A percentile compares a stretch with the other conserved stretches of the same genome.
phyloP scores from a whole-genome alignment of 1,140 invertebrate genomes.

The Parasteatoda tepidariorum region DNA sequence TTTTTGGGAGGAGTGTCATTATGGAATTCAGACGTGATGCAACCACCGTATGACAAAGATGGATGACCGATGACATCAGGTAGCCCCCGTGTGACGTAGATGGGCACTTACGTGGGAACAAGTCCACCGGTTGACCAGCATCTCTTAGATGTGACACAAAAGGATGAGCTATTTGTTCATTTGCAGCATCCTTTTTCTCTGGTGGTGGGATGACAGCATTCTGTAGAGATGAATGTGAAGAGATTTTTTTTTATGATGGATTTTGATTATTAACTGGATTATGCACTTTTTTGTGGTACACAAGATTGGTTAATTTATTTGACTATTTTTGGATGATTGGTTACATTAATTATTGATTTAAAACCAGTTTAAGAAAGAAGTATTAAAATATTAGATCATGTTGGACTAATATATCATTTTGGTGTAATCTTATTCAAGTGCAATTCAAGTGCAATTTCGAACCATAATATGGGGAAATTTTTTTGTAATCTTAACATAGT shows the following conservation, averaged over 20 bases:
- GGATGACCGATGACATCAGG: slow-evolving; percentile 54
- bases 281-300: background rate
- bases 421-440: too few species aligned
- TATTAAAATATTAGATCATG: too few species aligned
- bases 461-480: too few species aligned
- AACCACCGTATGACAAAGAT: slow-evolving; percentile 41
- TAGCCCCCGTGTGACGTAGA: slow-evolving; percentile 27
- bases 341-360: too few species aligned
- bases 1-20: slow-evolving; percentile 49
- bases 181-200: background rate
- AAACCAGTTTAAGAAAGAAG: too few species aligned
- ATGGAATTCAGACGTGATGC: slow-evolving; percentile 15
- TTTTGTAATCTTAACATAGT: too few species aligned
- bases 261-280: background rate
- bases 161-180: slow-evolving; percentile 30
- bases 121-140: slow-evolving; percentile 15
- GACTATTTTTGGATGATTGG: too few species aligned
- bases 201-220: background rate
- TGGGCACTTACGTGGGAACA: slow-evolving; percentile 28
- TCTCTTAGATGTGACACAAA: slow-evolving; percentile 20
- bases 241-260: background rate
- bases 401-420: too few species aligned
- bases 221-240: background rate
- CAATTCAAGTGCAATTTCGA: too few species aligned
- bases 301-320: too few species aligned